Base-by-base conservation (phyloP, 2,888 invertebrate species). In the Tetranychus piercei region DNA sequence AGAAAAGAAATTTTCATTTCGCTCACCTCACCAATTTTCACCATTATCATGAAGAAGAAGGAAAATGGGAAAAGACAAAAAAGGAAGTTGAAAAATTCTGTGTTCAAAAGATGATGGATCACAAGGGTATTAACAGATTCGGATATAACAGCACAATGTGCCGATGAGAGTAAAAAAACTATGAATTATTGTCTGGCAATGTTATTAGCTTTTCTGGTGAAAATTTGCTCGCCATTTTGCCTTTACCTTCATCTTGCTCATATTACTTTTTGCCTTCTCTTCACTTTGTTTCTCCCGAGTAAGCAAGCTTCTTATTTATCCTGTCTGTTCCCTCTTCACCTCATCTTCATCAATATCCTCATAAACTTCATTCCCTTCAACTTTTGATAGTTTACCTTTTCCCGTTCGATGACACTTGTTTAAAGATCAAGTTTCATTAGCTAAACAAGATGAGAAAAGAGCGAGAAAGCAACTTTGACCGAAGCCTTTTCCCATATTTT, bases 261-360 rank as follows among this genome's bases (percentile, higher is more conserved):
- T 69, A 8, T 69, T 23, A 18, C 69, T 69, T 23, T 69, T 69
- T 69, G 9, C 69, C 9, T 23, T 69, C 15, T 69, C 66, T 69
- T 15, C 34, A 11, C 69, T 23, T 69, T 69, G 9, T 18, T n/a
- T 23, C 34, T 69, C 34, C 11, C 8, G 69, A 23, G 22, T 23
- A 69, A 20, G 11, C 34, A 69, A 20, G 11, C 34, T 23, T 69
- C 9, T 69, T 69, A 69, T 69, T 69, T 23, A 11, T n/a, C n/a
- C 69, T n/a, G 9, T 69, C 69, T 69, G 9, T n/a, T 20, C 69
- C 34, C 69, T 69, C 69, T 18, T 23, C n/a, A 15, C 69, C 9
- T 69, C 69, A 69, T 69, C 34, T 2, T 69, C 34, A 69, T 69
- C 34, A 18, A 15, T 55, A 55, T 55, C 55, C 7, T 55, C 55